Percentiles rank a stretch among this genome's conserved stretches.
Conservation (phyloP, 2,113 vertebrate species). For the Corydoras maculifer region DNA sequence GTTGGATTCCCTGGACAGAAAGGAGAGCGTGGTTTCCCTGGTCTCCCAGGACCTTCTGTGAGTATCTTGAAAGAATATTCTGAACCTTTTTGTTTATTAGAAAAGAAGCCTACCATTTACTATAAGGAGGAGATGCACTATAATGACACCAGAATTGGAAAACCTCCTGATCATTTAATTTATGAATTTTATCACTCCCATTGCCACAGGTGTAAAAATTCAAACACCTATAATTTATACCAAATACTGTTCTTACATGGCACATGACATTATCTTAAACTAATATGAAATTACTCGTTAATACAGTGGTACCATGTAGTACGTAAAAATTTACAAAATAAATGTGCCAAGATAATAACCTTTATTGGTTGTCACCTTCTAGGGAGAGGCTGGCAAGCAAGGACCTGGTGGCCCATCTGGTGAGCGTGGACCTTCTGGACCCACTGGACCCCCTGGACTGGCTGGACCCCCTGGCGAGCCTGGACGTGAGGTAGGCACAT, state of each 20-base stretch:
- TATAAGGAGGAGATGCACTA: no score
- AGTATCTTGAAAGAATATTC: conserved; percentile 53
- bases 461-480: conserved; percentile 88
- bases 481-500: conserved; percentile 82
- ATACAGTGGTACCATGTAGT: background rate
- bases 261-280: no score
- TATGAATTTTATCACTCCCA: no score
- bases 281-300: background rate
- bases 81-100: background rate
- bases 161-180: no score
- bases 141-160: no score
- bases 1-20: conserved; percentile 88
- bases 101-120: background rate
- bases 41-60: conserved; percentile 78
- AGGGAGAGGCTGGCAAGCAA: conserved; percentile 89
- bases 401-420: conserved; percentile 78
- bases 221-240: no score
- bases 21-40: conserved; percentile 93
- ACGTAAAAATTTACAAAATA: background rate
- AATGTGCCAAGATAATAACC: conserved; percentile 1
- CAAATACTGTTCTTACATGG: no score
- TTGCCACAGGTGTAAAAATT: no score
- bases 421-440: conserved; percentile 90
- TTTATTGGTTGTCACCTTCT: conserved; percentile 5
- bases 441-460: conserved; percentile 84